Percentiles rank a stretch among this genome's conserved stretches.
Conservation (phyloP, 2,888 invertebrate species). For the Sphaerolaimus hirsutus region DNA sequence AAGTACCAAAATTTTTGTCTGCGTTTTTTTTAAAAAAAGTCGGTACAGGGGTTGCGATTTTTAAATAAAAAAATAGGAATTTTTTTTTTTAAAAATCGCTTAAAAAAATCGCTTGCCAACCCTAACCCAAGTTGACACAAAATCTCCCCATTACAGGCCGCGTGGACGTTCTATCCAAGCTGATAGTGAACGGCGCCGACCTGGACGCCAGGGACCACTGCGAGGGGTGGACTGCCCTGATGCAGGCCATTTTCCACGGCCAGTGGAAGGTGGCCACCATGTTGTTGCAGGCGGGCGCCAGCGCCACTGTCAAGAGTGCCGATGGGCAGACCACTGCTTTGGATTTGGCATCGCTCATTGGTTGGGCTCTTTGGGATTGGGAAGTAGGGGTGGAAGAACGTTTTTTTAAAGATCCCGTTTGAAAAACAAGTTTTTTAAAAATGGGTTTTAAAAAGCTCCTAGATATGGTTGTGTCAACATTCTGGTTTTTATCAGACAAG, state of each 20-base stretch:
- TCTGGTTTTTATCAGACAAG: background rate
- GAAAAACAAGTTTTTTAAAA: background rate
- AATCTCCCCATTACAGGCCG: too few species aligned
- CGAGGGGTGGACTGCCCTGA: slow-evolving; percentile 28
- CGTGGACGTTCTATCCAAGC: slow-evolving; percentile 23
- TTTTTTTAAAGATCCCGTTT: too few species aligned
- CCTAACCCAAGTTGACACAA: too few species aligned
- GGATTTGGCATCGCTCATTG: too few species aligned
- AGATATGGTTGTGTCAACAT: background rate
- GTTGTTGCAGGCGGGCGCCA: background rate
- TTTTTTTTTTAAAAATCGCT: too few species aligned
- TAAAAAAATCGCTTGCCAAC: too few species aligned
- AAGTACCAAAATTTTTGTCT: too few species aligned
- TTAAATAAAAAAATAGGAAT: too few species aligned
- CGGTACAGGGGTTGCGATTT: too few species aligned
- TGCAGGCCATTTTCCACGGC: slow-evolving; percentile 13
- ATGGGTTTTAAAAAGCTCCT: background rate
- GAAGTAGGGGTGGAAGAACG: too few species aligned
- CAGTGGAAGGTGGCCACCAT: background rate
- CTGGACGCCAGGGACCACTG: slow-evolving; percentile 14
- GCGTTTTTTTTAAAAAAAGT: too few species aligned
- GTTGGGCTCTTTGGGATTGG: too few species aligned
- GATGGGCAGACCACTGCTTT: background rate
- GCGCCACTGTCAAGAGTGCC: background rate
- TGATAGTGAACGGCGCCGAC: background rate